These are phyloP conservation scores for Ophonus ardosiacus DNA, from an alignment of 2,888 invertebrate genomes.

Conservation along the genomic window DNA sequence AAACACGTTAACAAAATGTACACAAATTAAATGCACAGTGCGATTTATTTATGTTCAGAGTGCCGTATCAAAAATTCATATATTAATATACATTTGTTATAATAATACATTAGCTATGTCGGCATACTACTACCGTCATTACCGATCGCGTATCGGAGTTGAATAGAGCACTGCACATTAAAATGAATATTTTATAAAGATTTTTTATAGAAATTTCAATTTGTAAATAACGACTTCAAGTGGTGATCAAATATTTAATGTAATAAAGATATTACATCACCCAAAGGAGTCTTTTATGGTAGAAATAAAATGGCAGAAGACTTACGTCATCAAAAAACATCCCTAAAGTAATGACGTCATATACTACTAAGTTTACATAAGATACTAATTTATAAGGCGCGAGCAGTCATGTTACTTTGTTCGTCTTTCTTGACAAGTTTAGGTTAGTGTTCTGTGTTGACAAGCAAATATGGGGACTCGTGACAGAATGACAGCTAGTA, in stretches of 20 bases:
- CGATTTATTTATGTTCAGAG: conserved; percentile 36
- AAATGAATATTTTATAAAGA: conserved; percentile 39
- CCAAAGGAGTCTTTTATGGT: no score
- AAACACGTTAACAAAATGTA: conserved; percentile 33
- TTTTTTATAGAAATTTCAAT: conserved; percentile 33
- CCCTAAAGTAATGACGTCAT: no score
- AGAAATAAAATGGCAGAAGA: no score
- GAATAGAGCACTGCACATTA: conserved; percentile 7
- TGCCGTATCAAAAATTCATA: conserved; percentile 41
- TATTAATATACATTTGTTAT: conserved; percentile 43
- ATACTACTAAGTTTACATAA: no score
- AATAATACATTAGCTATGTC: conserved; percentile 10
- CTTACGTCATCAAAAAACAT: no score
- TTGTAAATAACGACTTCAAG: conserved; percentile 13
- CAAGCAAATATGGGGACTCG: no score
- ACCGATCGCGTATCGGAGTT: conserved; percentile 6
- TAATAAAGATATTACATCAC: no score
- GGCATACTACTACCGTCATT: not conserved
- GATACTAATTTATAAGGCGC: no score
- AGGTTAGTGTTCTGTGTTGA: no score
- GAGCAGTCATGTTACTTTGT: no score
- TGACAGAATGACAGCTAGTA: no score
- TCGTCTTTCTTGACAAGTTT: no score
- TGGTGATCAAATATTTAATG: not conserved
- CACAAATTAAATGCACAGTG: conserved; percentile 9